These are phyloP conservation scores for Florisuga fusca DNA, from an alignment of 2,797 vertebrate species.

Conservation along the genomic window DNA sequence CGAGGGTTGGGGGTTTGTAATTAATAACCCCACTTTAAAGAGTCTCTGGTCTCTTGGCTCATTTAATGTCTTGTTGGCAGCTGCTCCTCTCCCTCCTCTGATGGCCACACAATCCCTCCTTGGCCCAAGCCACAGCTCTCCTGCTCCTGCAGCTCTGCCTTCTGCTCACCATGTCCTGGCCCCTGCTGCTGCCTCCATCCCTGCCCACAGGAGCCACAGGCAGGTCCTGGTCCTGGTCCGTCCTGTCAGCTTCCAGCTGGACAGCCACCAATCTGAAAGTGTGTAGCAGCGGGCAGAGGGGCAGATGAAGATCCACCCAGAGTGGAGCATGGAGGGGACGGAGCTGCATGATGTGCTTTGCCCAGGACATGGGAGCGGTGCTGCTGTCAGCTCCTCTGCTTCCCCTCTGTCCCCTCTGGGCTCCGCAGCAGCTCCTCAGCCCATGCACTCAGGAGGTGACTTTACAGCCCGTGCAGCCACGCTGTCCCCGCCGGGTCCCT, in stretches of 20 bases:
- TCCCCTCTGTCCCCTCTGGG: no score
- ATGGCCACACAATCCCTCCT: not conserved
- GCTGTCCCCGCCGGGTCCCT: no score
- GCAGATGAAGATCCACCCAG: no score
- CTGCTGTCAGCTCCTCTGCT: no score
- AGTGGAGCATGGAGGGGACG: no score
- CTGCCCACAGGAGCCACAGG: rapidly evolving
- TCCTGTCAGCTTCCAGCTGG: not conserved
- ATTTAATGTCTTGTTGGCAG: rapidly evolving
- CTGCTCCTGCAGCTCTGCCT: not conserved
- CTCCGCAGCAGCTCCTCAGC: no score
- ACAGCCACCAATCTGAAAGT: no score
- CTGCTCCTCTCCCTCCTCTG: rapidly evolving
- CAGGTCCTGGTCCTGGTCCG: not conserved
- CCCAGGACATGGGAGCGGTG: no score
- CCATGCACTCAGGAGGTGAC: no score
- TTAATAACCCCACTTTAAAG: not conserved
- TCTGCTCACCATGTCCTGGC: rapidly evolving
- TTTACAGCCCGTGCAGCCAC: no score
- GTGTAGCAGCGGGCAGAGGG: no score
- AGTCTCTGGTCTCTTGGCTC: not conserved
- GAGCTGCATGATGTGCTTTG: no score
- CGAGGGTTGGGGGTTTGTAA: not conserved
- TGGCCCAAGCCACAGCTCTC: not conserved
- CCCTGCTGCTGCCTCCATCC: rapidly evolving